phyloP scores from a whole-genome alignment of 2,888 invertebrate species.

The Dynastes tityus region DNA sequence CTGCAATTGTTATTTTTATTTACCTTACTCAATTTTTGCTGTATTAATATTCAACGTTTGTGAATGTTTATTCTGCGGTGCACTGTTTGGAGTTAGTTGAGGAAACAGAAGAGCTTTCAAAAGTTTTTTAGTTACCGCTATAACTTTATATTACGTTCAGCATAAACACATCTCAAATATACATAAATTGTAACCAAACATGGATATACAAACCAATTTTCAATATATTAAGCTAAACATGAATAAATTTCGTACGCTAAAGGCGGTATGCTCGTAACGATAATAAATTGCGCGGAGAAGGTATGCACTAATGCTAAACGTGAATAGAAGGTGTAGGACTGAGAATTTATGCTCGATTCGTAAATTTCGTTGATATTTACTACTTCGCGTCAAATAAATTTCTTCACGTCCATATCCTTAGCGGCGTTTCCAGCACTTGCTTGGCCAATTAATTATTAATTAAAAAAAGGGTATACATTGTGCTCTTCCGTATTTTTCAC shows the following conservation, averaged over 20 bases:
- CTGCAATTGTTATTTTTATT: no score
- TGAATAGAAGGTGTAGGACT: neutral
- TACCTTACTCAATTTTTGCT: no score
- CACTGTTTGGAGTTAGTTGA: no score
- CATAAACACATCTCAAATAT: no score
- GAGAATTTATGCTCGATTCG: slow-evolving; percentile 29
- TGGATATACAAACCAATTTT: no score
- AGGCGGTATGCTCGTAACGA: neutral
- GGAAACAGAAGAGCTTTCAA: no score
- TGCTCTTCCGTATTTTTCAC: neutral
- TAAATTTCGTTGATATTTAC: slow-evolving; percentile 43
- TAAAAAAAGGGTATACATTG: neutral
- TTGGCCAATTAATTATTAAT: slow-evolving; percentile 26
- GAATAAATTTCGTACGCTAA: slow-evolving; percentile 25
- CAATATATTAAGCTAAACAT: slow-evolving; percentile 20
- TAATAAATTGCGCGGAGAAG: slow-evolving; percentile 22
- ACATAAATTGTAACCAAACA: no score
- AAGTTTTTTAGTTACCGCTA: no score
- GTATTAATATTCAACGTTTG: no score
- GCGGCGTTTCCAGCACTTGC: neutral
- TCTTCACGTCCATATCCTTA: slow-evolving; percentile 16
- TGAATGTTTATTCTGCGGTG: no score
- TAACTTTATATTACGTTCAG: no score
- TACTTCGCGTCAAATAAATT: slow-evolving; percentile 39
- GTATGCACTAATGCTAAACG: neutral